These are phyloP conservation scores for Dendrolimus pini DNA, from an alignment of 2,888 invertebrate species.

Conservation along the genomic window DNA sequence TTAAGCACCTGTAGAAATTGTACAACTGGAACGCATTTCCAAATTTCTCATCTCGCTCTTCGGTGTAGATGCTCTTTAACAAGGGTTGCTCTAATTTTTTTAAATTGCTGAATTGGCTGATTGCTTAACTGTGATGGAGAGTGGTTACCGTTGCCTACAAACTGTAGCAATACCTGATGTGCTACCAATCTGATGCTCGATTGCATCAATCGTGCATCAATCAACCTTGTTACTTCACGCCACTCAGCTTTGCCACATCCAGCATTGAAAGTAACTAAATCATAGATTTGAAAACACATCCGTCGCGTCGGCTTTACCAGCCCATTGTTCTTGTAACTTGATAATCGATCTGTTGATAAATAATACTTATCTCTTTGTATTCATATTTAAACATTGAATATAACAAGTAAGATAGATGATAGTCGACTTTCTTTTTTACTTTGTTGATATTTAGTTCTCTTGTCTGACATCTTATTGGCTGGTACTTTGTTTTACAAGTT, in stretches of 20 bases:
- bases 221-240: no score
- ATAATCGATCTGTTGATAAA: slow-evolving; percentile 61
- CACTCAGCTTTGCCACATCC: background rate
- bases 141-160: no score
- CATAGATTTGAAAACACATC: background rate
- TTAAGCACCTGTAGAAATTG: no score
- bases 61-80: no score
- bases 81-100: no score
- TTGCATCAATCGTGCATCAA: no score
- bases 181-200: no score
- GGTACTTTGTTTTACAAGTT: background rate
- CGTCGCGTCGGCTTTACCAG: slow-evolving; percentile 31
- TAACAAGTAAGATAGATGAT: background rate
- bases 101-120: no score
- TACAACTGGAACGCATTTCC: no score
- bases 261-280: background rate
- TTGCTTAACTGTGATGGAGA: no score
- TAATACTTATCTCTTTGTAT: slow-evolving; percentile 36
- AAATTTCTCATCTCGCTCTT: no score
- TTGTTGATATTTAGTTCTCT: background rate
- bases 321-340: slow-evolving; percentile 61
- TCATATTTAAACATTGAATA: slow-evolving; percentile 20
- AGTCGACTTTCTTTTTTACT: background rate
- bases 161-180: no score
- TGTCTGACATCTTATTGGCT: background rate